Evolutionary conservation across 1,140 invertebrate species (phyloP), one percentile per base, ranked within the genome.

Genomic region (Philaenus spumarius): DNA sequence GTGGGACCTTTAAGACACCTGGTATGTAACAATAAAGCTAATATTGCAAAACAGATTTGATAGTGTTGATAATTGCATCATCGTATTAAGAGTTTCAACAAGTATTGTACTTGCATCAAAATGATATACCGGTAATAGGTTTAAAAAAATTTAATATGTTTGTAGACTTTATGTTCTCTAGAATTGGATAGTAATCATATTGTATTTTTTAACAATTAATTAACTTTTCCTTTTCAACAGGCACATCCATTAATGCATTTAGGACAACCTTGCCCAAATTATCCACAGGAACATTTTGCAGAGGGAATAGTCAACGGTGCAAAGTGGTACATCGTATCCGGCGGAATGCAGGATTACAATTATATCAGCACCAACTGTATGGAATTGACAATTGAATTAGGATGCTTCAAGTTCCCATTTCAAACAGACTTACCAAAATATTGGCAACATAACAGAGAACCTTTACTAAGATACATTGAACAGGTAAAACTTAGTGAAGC

Each of bases 311-410:
- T 88, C 0, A 97, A 97, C 71, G 95, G 95, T 0, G 93, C 93
- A 7, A 76, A 82, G 40, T 97, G 95, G 95, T 97, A 97, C 69
- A 78, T 79, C 24, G 82, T 96, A 1, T 76, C 82, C 0, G 90
- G 94, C 0, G 95, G 96, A 9, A 98, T 99, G 96, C 97, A 99
- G 74, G 97, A 99, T 72, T 99, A 91, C 84, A 98, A 97, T 76
- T 99, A 99, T 70, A 62, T 96, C 0, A 77, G 89, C 59, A 87
- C 92, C 14, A 97, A 93, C 66, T 93, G 89, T 66, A 89, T 97
- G 77, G 96, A 98, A 72, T 78, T 98, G 1, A 98, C 96, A 0
- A 69, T 99, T 7, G 97, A 99, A 74, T 73, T 98, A 48, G 90
- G 95, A 20, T 99, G 97, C 72, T 82, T 80, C 61, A 99, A 99